phyloP scores from a whole-genome alignment of 2,888 invertebrate species.

The Homarus gammarus region DNA sequence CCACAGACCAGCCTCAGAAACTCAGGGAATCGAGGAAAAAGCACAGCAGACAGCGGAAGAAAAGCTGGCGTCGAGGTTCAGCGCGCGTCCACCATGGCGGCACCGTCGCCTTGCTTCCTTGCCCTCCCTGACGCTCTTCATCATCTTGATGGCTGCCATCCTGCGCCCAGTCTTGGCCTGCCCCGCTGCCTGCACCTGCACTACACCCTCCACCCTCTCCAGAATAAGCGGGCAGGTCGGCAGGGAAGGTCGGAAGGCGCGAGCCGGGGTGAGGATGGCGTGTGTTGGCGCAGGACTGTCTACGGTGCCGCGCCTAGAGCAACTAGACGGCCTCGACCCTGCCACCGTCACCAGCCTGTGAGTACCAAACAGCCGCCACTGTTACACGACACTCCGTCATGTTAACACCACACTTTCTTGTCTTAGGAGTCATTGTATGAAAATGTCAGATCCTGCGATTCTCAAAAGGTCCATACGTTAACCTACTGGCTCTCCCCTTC shows the following conservation, averaged over 20 bases:
- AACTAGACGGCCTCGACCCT: neutral
- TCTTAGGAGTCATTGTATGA: too few relatives aligned
- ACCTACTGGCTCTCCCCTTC: too few relatives aligned
- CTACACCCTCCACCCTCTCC: conserved; percentile 1
- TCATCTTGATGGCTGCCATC: neutral
- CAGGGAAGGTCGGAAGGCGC: neutral
- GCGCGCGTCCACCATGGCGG: neutral
- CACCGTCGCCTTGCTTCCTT: neutral
- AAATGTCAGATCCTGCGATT: too few relatives aligned
- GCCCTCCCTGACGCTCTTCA: neutral
- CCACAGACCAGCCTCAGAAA: neutral
- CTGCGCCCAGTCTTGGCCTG: conserved; percentile 1
- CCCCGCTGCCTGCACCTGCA: conserved; percentile 27
- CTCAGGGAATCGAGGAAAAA: neutral
- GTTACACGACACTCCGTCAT: too few relatives aligned
- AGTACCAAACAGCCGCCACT: too few relatives aligned
- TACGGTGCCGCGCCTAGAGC: neutral
- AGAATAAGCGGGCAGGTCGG: neutral
- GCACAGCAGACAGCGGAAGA: neutral
- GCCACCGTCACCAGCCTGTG: conserved; percentile 25
- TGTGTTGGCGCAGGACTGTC: neutral
- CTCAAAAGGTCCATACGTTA: too few relatives aligned
- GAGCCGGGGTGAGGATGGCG: conserved; percentile 22
- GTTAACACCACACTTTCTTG: too few relatives aligned
- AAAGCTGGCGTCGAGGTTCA: neutral